A percentile compares a stretch with the other conserved stretches of the same genome.
These are phyloP conservation scores for Haliclona indistincta DNA, from an alignment of 37 sponge, comb jelly and placozoan species.

Conservation along the genomic window DNA sequence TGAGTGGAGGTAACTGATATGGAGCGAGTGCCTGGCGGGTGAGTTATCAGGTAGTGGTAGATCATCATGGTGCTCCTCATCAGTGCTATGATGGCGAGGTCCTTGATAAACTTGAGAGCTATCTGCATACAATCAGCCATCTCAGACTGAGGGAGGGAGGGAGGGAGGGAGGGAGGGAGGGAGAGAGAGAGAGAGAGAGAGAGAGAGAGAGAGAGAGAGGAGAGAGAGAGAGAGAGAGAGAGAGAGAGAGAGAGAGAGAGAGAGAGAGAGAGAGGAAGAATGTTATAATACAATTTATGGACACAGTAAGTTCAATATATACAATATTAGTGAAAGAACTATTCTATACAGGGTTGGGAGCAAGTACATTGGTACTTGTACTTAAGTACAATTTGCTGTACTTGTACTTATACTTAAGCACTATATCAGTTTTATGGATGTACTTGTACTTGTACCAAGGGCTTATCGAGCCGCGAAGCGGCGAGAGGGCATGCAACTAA, in stretches of 20 bases:
- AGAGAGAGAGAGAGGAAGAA: not conserved
- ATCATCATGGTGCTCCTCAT: not conserved
- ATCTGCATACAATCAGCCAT: not conserved
- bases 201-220: not conserved
- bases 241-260: not conserved
- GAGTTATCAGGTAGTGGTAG: not conserved
- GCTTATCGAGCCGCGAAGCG: too few species aligned
- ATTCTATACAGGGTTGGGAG: too few species aligned
- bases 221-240: constrained; percentile 6
- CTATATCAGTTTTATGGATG: too few species aligned
- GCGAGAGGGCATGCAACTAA: too few species aligned
- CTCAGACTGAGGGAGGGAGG: not conserved
- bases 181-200: constrained; percentile 1
- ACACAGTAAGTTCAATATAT: too few species aligned
- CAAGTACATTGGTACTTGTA: too few species aligned
- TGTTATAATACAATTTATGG: not conserved
- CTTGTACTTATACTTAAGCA: too few species aligned
- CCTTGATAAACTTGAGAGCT: too few species aligned
- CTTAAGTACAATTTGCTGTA: too few species aligned
- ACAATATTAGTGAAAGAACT: too few species aligned
- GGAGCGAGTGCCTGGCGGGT: not conserved
- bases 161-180: not conserved
- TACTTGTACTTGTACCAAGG: too few species aligned
- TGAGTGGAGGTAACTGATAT: not conserved
- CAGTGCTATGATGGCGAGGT: too few species aligned